A percentile compares a stretch with the other conserved stretches of the same genome.
Conservation (phyloP, 2,888 invertebrate genomes). For the Loripinus fragilis region DNA sequence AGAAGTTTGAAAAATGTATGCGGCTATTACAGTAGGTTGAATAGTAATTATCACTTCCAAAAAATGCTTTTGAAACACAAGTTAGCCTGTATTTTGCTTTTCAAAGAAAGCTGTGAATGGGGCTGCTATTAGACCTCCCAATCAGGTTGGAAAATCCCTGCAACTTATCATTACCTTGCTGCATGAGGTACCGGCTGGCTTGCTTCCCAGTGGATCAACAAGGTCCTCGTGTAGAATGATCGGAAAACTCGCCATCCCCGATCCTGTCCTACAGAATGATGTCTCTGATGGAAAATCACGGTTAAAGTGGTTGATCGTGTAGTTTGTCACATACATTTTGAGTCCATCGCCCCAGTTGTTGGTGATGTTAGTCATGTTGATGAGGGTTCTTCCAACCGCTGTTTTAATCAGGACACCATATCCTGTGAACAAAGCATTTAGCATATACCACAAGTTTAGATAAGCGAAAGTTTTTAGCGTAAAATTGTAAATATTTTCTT, state of each 20-base stretch:
- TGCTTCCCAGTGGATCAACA: conserved; percentile 62
- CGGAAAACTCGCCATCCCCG: conserved; percentile 63
- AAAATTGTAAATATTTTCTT: too few species aligned
- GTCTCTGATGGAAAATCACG: conserved; percentile 67
- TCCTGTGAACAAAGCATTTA: conserved; percentile 76
- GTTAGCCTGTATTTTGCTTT: too few species aligned
- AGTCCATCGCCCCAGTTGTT: conserved; percentile 83
- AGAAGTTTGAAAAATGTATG: too few species aligned
- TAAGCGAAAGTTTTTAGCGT: too few species aligned
- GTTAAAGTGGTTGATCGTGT: conserved; percentile 72
- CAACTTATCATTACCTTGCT: background rate
- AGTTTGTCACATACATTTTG: conserved; percentile 78
- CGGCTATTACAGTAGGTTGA: too few species aligned
- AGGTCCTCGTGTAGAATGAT: conserved; percentile 68
- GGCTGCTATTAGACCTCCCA: too few species aligned
- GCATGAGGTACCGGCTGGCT: conserved; percentile 43
- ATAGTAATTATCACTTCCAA: too few species aligned
- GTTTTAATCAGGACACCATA: conserved; percentile 81
- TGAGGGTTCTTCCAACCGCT: conserved; percentile 77
- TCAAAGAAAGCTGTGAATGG: too few species aligned
- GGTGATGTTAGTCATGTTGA: conserved; percentile 76
- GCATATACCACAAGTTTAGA: too few species aligned
- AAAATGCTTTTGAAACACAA: too few species aligned
- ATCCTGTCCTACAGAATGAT: conserved; percentile 74
- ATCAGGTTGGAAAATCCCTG: too few species aligned